phyloP scores from a whole-genome alignment of 2,113 vertebrate genomes.

The Antechinus flavipes region DNA sequence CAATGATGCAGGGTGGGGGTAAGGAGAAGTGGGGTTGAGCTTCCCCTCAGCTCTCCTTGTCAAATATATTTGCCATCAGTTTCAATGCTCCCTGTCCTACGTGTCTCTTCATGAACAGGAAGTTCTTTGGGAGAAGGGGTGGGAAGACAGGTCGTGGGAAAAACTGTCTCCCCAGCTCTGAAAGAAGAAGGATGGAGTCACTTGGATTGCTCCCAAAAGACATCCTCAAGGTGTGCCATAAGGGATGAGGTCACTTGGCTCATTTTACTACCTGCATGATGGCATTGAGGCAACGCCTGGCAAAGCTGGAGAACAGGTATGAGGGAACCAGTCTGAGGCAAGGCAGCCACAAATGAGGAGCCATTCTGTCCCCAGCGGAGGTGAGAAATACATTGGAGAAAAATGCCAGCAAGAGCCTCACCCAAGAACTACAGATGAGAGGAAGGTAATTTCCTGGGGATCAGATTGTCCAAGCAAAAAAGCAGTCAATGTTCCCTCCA shows the following conservation, averaged over 20 bases:
- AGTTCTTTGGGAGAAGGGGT: slow-evolving; percentile 61
- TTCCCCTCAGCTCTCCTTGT: slow-evolving; percentile 38
- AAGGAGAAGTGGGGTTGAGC: slow-evolving; percentile 25
- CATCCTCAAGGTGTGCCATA: slow-evolving; percentile 54
- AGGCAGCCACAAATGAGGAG: not conserved
- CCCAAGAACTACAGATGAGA: not conserved
- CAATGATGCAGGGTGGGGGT: slow-evolving; percentile 29
- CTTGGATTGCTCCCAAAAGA: slow-evolving; percentile 44
- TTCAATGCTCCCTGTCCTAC: slow-evolving; percentile 54
- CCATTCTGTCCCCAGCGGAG: not conserved
- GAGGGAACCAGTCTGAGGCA: slow-evolving; percentile 49
- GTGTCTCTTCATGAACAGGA: slow-evolving; percentile 52
- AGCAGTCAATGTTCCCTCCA: not conserved
- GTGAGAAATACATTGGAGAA: not conserved
- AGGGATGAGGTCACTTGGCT: slow-evolving; percentile 59
- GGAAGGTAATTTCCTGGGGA: not conserved
- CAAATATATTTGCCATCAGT: slow-evolving; percentile 14
- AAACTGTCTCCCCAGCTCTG: slow-evolving; percentile 52
- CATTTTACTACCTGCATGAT: slow-evolving; percentile 31
- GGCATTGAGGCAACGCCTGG: slow-evolving; percentile 11
- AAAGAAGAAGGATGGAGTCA: not conserved
- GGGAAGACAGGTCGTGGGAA: slow-evolving; percentile 48
- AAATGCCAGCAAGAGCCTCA: not conserved
- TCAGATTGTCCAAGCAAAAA: not conserved
- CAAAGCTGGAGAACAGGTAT: slow-evolving; percentile 35